A percentile compares a stretch with the other conserved stretches of the same genome.
phyloP scores from a whole-genome alignment of 2,888 invertebrate genomes.

The Amblyteles armatorius region DNA sequence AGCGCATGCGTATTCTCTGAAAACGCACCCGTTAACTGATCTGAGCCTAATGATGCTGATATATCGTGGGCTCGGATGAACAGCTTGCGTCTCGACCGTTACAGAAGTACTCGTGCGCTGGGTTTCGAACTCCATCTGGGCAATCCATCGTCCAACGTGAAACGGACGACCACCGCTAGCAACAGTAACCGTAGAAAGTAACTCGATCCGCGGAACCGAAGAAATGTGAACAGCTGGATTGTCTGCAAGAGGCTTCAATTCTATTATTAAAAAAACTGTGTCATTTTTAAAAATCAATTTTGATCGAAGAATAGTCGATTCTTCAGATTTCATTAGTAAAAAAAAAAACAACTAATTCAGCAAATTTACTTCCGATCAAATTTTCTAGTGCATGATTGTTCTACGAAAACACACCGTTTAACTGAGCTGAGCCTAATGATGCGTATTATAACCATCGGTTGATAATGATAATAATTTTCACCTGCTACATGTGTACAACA shows the following conservation, averaged over 20 bases:
- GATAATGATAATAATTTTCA: constrained; percentile 44
- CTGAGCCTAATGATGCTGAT: constrained; percentile 1
- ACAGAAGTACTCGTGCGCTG: constrained; percentile 54
- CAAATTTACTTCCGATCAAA: not conserved
- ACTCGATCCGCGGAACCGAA: constrained; percentile 13
- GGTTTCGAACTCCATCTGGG: constrained; percentile 54
- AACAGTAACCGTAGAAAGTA: not conserved
- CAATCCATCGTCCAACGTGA: constrained; percentile 50
- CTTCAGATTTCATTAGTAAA: not conserved
- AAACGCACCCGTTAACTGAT: too few species aligned
- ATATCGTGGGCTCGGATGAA: constrained; percentile 26
- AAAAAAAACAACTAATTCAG: not conserved
- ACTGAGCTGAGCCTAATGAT: not conserved
- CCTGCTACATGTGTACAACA: constrained; percentile 34
- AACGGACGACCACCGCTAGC: constrained; percentile 8
- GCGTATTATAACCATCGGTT: not conserved
- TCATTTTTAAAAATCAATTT: not conserved
- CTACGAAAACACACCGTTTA: not conserved
- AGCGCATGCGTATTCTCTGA: too few species aligned
- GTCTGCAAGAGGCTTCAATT: not conserved
- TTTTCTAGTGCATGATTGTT: not conserved
- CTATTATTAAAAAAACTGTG: not conserved
- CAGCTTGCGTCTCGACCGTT: constrained; percentile 46
- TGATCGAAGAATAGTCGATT: not conserved
- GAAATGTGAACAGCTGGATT: constrained; percentile 6